Base-by-base conservation (phyloP, 1,140 invertebrate genomes). In the Lineus longissimus region DNA sequence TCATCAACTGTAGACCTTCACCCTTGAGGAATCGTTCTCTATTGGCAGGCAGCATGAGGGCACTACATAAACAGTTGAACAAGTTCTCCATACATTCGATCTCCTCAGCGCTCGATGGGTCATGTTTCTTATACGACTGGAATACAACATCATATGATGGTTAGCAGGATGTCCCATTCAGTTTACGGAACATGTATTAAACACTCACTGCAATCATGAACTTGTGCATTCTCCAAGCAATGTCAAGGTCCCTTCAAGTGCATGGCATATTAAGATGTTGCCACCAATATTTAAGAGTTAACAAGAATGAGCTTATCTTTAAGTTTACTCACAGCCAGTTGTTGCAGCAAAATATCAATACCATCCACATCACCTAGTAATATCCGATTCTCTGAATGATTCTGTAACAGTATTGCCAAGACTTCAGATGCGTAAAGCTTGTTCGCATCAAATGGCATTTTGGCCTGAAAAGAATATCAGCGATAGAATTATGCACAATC, bases 41-140 rank as follows among this genome's bases (percentile, higher is more conserved):
- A 82, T 99, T 99, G 59, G 88, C 81, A 7, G 89, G 84, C 60
- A 89, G 86, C 88, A 98, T 91, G 55, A 99, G 84, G 64, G 93
- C 89, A 13, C 94, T 97, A 80, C 97, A 99, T 17, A 99, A 83
- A 68, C 90, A 89, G 78, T 98, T 92, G 76, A 99, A 99, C 51
- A 99, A 83, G 84, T 99, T 99, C 80, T 98, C 96, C 95, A 99
- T 98, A 75, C 95, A 91, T 83, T 99, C 97, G 73, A 93, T 88
- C 81, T 99, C 97, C 81, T 99, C 95, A 11, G 87, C 87, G 60
- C 87, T 89, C 55, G 83, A 85, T 0, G 96, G 96, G 84, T 98
- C 94, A 76, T 97, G 93, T 54, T 93, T 84, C 80, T 99, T 98
- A 82, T 96, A 99, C 71, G 76, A 90, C 91, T 92, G 73, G 27